These are phyloP conservation scores for Lucilia cuprina DNA, from an alignment of 1,140 invertebrate species.

Conservation along the genomic window DNA sequence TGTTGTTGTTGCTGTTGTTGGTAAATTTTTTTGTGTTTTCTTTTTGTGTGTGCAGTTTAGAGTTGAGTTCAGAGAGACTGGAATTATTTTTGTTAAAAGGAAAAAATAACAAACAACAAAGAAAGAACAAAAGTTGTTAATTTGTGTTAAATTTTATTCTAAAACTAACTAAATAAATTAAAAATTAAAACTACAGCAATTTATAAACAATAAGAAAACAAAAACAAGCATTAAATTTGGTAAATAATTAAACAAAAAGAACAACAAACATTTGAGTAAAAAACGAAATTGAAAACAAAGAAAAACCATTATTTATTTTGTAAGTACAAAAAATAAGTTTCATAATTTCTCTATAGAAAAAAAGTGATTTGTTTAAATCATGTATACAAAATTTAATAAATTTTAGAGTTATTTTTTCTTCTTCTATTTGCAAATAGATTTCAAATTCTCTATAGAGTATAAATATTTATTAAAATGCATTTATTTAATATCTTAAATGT, in stretches of 20 bases:
- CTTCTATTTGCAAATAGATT: no score
- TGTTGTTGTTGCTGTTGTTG: background rate
- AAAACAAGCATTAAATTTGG: no score
- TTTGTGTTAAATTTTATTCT: background rate
- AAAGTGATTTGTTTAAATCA: no score
- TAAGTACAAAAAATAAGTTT: background rate
- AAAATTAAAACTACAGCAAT: background rate
- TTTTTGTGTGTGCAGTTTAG: background rate
- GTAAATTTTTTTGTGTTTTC: background rate
- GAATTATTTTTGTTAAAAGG: background rate
- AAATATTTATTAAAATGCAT: background rate
- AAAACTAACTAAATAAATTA: background rate
- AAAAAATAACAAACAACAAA: background rate
- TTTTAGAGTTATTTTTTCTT: no score
- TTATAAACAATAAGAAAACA: background rate
- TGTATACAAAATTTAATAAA: no score
- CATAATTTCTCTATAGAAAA: background rate
- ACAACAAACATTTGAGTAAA: background rate
- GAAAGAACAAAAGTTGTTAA: background rate
- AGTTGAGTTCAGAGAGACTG: constrained; percentile 1
- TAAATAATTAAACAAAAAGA: background rate
- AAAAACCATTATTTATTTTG: background rate
- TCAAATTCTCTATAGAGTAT: no score
- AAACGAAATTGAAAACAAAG: background rate
- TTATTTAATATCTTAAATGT: background rate